Evolutionary conservation across 2,888 invertebrate species (phyloP).

Genomic region (Mythimna vitellina): DNA sequence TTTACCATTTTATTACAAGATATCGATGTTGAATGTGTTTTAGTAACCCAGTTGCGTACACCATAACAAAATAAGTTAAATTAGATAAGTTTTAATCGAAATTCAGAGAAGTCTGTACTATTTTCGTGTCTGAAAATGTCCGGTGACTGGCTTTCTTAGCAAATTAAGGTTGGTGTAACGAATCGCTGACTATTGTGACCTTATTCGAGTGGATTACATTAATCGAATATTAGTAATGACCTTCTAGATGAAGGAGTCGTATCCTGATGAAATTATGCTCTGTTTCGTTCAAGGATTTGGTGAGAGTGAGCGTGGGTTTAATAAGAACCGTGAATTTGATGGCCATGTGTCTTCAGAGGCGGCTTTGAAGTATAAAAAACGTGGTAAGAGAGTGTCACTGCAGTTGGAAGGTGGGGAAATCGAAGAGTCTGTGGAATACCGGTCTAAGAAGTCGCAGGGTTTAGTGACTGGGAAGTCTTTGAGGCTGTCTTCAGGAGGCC

Average conservation of each 20-base stretch:
- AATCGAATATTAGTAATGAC: constrained; percentile 74
- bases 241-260: constrained; percentile 89
- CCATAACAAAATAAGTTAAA: constrained; percentile 47
- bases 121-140: constrained; percentile 65
- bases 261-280: constrained; percentile 91
- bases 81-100: constrained; percentile 49
- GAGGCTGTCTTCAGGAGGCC: constrained; percentile 78
- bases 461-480: constrained; percentile 80
- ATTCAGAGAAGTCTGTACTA: constrained; percentile 52
- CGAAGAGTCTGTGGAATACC: constrained; percentile 71
- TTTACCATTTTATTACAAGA: constrained; percentile 53
- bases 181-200: constrained; percentile 65
- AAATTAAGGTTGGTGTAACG: constrained; percentile 51
- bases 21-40: constrained; percentile 48
- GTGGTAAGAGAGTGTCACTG: constrained; percentile 73
- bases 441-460: constrained; percentile 70
- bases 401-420: constrained; percentile 65
- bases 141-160: constrained; percentile 56
- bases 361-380: constrained; percentile 74
- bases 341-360: constrained; percentile 75
- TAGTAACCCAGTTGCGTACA: constrained; percentile 42
- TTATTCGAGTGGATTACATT: constrained; percentile 62
- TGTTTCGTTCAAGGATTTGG: constrained; percentile 93
- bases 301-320: constrained; percentile 80
- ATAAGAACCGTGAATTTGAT: constrained; percentile 78